These are phyloP conservation scores for Euspilapteryx auroguttella DNA, from an alignment of 2,888 invertebrate species.

Conservation along the genomic window DNA sequence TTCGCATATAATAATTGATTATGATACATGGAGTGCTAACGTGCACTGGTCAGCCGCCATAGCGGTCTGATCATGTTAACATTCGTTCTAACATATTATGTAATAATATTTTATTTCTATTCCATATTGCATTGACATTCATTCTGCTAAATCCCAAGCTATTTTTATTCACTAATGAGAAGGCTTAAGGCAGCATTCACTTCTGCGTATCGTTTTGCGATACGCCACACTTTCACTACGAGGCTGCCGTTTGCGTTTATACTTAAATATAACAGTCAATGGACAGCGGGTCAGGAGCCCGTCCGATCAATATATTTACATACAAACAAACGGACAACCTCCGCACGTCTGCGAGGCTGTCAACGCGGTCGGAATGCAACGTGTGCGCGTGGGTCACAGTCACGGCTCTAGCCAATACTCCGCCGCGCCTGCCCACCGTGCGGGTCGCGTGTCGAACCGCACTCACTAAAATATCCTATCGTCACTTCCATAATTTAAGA, in stretches of 20 bases:
- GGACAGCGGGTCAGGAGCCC: constrained; percentile 39
- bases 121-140: constrained; percentile 50
- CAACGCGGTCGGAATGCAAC: constrained; percentile 3
- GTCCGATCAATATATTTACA: constrained; percentile 48
- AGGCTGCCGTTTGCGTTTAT: constrained; percentile 38
- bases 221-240: constrained; percentile 16
- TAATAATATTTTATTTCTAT: constrained; percentile 43
- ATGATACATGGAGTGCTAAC: constrained; percentile 52
- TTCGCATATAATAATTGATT: constrained; percentile 60
- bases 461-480: constrained; percentile 22
- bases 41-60: constrained; percentile 25
- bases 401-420: constrained; percentile 3
- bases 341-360: constrained; percentile 15
- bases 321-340: constrained; percentile 34
- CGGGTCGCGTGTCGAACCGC: constrained; percentile 3
- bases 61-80: constrained; percentile 20
- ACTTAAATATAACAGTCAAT: constrained; percentile 54
- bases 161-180: constrained; percentile 58
- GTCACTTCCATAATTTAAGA: constrained; percentile 56
- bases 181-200: constrained; percentile 47
- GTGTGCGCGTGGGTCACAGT: background rate
- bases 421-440: too few species aligned
- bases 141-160: constrained; percentile 45
- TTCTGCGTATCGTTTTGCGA: constrained; percentile 27
- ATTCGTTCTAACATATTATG: constrained; percentile 38